Evolutionary conservation across 2,797 vertebrate genomes (phyloP), one percentile per base, ranked within the genome.

Genomic region (Etheostoma perlongum): DNA sequence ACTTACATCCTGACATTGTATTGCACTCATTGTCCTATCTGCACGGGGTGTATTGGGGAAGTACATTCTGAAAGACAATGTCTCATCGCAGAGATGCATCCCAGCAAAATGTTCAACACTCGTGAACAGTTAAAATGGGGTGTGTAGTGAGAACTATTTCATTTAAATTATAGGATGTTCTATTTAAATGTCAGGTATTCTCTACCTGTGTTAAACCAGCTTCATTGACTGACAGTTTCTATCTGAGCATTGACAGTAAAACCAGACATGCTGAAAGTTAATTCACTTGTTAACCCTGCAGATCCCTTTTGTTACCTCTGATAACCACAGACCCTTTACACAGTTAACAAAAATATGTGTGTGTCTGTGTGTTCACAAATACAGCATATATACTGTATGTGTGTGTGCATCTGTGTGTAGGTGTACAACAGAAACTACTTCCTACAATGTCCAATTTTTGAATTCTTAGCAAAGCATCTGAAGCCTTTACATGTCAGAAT

Each of bases 1-100:
- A 55, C 68, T 74, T 79, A 91, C 84, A 87, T 88, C 84, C 86
- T 89, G 88, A 91, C 84, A 88, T 88, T 88, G 81, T 88, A 48
- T 72, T 83, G 61, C 54, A 27, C 23, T 85, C 84, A 65, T 76
- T 83, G 71, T 84, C 44, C 62, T 72, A 62, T 88, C 82, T 74
- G 65, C 70, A 42, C 52, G 40, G 76, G 60, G 73, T 72, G 76
- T 83, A 53, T 82, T 83, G 80, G 46, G 60, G 67, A 77, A 76
- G 55, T 47, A 58, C 33, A 54, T 59, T 83, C 52, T 47, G 53
- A 74, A 67, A 82, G 73, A 78, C 78, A 67, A 72, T 82, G 67
- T 89, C 66, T 88, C 66, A 66, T 63, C 63, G 54, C 48, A 54
- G 55, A 81, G 67, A 49, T 71, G 57, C 81, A 76, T 86, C 78